Base-by-base conservation (phyloP, 2,888 invertebrate genomes). In the Sinhomidia bicolor region DNA sequence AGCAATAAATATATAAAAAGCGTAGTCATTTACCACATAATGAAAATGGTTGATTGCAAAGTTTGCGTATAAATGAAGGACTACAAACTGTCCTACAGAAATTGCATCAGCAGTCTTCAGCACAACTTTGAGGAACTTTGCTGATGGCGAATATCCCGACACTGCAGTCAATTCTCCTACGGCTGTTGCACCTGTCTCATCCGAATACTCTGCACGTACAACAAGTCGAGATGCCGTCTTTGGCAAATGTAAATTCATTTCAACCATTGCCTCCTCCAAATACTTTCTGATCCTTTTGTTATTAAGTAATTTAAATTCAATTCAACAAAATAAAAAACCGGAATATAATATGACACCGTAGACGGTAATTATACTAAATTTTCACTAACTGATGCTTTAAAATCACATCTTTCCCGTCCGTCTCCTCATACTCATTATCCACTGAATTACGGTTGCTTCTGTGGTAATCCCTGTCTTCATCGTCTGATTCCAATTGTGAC, bases 1-100 rank as follows among this genome's bases (percentile, higher is more conserved):
- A 26, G 26, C n/a, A 71, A n/a, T 51, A 76, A n/a, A 44, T 47
- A 26, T 44, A 82, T 65, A 10, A 29, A 29, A 17, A 68, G 62
- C 57, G 12, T 47, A 20, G 12, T 54, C 20, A 91, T 93, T 93
- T 93, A 95, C 95, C 93, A 95, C 93, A 92, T 94, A 95, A 91
- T 94, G 93, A 90, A 95, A 94, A 74, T 93, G 93, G n/a, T 94
- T 93, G 14, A 94, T 93, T 92, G 93, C 93, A 89, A 94, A 94
- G 91, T 94, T 95, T 0, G 94, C 93, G 85, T 93, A 93, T 14
- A 95, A 94, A 90, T 95, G 95, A 91, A 95, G 94, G 10, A 95
- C 93, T 91, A 94, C 95, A 93, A 94, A 95, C 90, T 95, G 94
- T 83, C 94, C 94, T 6, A 94, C 94, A 91, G 93, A 91, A 26